These are phyloP conservation scores for Leptopterna dolabrata DNA, from an alignment of 2,888 invertebrate species.

Conservation along the genomic window DNA sequence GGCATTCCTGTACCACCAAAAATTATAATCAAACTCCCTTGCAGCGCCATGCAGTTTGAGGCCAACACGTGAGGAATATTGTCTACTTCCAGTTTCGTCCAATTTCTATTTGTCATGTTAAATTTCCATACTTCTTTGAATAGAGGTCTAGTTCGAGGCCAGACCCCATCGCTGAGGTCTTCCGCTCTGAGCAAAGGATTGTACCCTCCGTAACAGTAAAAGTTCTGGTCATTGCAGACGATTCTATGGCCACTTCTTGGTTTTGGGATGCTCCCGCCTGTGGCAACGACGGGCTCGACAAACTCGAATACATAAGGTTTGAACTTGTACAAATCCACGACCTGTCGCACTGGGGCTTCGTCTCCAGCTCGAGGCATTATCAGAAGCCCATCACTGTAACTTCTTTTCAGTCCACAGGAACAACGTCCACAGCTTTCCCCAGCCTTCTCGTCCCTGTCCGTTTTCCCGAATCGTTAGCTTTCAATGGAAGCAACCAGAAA, in stretches of 20 bases:
- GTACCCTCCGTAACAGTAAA: conserved; percentile 92
- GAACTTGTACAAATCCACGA: conserved; percentile 46
- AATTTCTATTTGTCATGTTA: conserved; percentile 80
- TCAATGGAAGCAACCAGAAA: background rate
- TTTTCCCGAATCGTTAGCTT: background rate
- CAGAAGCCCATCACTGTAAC: background rate
- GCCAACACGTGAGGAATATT: conserved; percentile 86
- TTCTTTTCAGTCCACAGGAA: background rate
- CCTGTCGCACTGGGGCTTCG: background rate
- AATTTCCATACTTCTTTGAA: conserved; percentile 92
- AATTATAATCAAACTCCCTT: conserved; percentile 80
- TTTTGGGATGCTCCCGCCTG: conserved; percentile 68
- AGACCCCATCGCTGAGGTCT: conserved; percentile 69
- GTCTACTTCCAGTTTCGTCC: conserved; percentile 77
- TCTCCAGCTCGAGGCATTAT: conserved; percentile 22
- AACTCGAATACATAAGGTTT: conserved; percentile 37
- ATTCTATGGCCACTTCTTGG: conserved; percentile 91
- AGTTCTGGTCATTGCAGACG: conserved; percentile 78
- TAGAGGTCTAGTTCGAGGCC: conserved; percentile 74
- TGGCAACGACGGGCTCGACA: background rate
- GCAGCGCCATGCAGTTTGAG: conserved; percentile 84
- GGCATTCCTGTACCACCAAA: conserved; percentile 93
- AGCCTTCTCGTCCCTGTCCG: background rate
- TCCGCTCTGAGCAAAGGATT: conserved; percentile 72
- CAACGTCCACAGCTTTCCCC: background rate